Base-by-base conservation (phyloP, 2,797 vertebrate genomes). In the Phaenicophaeus curvirostris region DNA sequence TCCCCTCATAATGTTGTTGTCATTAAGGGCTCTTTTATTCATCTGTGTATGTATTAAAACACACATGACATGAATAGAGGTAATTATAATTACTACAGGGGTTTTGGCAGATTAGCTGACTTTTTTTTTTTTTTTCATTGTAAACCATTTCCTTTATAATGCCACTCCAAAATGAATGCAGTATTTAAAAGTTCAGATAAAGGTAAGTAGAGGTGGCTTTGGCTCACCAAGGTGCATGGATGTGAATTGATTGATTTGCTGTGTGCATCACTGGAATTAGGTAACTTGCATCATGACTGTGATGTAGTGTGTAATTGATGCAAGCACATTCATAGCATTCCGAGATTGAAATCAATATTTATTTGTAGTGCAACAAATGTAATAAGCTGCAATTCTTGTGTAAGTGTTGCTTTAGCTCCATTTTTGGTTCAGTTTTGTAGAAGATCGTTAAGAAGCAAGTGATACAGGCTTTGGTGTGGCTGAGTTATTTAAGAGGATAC, bases 331-430 rank as follows among this genome's bases (percentile, higher is more conserved):
- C 96, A 95, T 97, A 97, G 93, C 85, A 96, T 98, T 97, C 93
- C 89, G 96, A 98, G 97, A 98, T 97, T 97, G 96, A 97, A 98
- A 98, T 98, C 97, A 98, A 98, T 98, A 98, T 97, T 97, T 98
- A 97, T 97, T 97, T 97, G 93, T 95, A 97, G 96, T 96, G 95
- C 96, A 97, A 97, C 97, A 97, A 95, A 98, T 97, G 95, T 97
- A 97, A 97, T 98, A 97, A 97, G 95, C 93, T 94, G 69, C 85
- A 94, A 95, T 97, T 95, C 94, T 97, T 97, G 96, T 96, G 96
- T 96, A 96, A 97, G 95, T 90, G 23, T 92, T 96, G 94, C 90
- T 94, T 92, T 95, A 78, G 75, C 86, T 96, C 88, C 41, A 59
- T 27, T 92, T 93, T 74, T 90, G 58, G 61, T 80, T 92, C 25